Conservation (phyloP, 2,888 invertebrate species). For the Agrotis ipsilon region DNA sequence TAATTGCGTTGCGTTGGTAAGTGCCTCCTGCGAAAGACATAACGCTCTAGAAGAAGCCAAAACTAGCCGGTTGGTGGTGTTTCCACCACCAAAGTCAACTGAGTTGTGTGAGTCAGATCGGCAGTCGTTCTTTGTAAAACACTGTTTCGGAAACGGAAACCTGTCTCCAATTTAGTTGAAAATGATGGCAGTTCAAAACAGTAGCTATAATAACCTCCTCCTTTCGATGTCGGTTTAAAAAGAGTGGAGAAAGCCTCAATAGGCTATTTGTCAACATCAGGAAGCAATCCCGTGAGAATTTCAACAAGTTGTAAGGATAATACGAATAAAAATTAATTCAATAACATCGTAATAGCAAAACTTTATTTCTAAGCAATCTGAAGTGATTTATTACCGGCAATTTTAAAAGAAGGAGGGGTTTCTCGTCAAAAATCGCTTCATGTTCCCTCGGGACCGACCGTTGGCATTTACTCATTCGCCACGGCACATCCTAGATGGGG, state of each 20-base stretch:
- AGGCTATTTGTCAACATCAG: conserved; percentile 11
- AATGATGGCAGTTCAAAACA: not conserved
- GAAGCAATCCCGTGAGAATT: conserved; percentile 40
- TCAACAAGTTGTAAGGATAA: conserved; percentile 32
- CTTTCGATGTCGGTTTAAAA: too few relatives aligned
- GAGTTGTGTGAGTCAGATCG: too few relatives aligned
- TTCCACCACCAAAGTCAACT: too few relatives aligned
- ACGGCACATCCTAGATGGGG: conserved; percentile 65
- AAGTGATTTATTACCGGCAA: conserved; percentile 76
- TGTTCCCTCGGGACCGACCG: conserved; percentile 70
- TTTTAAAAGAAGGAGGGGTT: conserved; percentile 72
- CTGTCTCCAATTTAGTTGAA: too few relatives aligned
- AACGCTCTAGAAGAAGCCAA: too few relatives aligned
- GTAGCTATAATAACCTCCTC: too few relatives aligned
- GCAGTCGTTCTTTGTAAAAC: too few relatives aligned
- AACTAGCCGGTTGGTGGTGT: too few relatives aligned
- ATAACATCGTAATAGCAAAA: conserved; percentile 61
- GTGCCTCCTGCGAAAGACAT: too few relatives aligned
- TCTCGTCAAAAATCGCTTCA: conserved; percentile 74
- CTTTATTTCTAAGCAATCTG: conserved; percentile 68
- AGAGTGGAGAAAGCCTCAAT: not conserved
- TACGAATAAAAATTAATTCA: conserved; percentile 53
- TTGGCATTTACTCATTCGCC: conserved; percentile 78
- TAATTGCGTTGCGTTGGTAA: too few relatives aligned
- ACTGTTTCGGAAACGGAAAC: too few relatives aligned